A percentile compares a stretch with the other conserved stretches of the same genome.
Evolutionary conservation across 2,888 invertebrate genomes (phyloP).

Genomic region (Bembecia ichneumoniformis): DNA sequence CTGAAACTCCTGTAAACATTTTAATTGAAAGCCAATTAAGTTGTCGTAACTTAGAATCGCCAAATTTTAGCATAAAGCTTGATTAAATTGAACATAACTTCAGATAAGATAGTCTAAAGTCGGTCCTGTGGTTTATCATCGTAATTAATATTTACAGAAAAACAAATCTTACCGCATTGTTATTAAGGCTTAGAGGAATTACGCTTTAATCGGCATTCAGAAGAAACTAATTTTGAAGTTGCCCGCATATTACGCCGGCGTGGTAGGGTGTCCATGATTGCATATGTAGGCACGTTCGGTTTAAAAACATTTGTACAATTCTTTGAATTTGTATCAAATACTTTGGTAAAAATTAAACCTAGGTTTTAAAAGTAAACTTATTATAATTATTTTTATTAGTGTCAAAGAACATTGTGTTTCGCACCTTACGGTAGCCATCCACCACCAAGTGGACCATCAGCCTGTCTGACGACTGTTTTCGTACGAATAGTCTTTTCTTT

Average conservation of each 20-base stretch:
- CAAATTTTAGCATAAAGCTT: neutral
- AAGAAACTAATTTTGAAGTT: conserved; percentile 27
- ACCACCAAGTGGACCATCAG: no score
- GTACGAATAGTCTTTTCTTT: no score
- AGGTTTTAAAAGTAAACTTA: no score
- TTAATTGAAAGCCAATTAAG: neutral
- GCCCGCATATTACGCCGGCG: conserved; percentile 30
- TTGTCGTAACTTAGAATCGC: neutral
- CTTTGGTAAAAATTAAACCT: no score
- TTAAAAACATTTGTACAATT: no score
- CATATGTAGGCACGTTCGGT: no score
- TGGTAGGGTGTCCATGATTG: conserved; percentile 11
- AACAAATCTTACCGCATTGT: conserved; percentile 9
- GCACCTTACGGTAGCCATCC: no score
- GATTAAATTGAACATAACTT: conserved; percentile 1
- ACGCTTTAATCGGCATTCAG: neutral
- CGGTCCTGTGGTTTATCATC: neutral
- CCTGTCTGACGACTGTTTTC: no score
- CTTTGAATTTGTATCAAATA: no score
- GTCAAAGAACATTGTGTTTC: no score
- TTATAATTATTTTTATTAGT: no score
- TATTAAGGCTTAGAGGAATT: conserved; percentile 4
- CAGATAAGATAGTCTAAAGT: conserved; percentile 3
- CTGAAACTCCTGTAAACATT: no score
- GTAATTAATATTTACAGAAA: conserved; percentile 3